phyloP scores from a whole-genome alignment of 2,113 vertebrate genomes.

The Alces alces region DNA sequence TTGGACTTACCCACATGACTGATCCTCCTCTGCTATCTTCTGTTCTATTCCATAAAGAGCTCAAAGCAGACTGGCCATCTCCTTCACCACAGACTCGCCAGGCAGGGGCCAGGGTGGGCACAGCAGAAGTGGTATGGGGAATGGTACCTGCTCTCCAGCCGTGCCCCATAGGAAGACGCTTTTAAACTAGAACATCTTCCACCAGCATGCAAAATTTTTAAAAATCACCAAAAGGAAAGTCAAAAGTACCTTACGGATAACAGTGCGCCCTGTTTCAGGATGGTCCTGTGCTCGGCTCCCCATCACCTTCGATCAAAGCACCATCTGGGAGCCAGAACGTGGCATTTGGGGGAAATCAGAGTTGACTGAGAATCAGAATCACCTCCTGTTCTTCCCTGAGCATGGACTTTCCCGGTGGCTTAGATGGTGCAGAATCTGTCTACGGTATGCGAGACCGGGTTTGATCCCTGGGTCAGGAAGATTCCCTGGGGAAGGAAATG shows the following conservation, averaged over 20 bases:
- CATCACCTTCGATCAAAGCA: not conserved
- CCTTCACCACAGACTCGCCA: fast-evolving
- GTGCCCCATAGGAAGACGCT: fast-evolving
- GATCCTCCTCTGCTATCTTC: not conserved
- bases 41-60: not conserved
- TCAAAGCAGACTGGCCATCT: not conserved
- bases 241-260: not conserved
- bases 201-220: not conserved
- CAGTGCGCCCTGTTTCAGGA: not conserved
- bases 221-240: not conserved
- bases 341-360: not conserved
- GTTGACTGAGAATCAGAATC: not conserved
- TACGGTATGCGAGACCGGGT: fast-evolving
- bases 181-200: not conserved
- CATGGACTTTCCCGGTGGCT: not conserved
- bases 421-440: not conserved
- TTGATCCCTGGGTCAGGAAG: not conserved
- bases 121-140: fast-evolving
- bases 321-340: not conserved
- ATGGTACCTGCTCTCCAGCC: fast-evolving
- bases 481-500: not conserved
- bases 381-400: not conserved
- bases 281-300: fast-evolving
- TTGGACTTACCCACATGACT: fast-evolving
- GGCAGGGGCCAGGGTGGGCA: fast-evolving